Percentiles rank a stretch among this genome's conserved stretches.
These are phyloP conservation scores for Strix aluco DNA, from an alignment of 2,113 vertebrate species.

Conservation along the genomic window DNA sequence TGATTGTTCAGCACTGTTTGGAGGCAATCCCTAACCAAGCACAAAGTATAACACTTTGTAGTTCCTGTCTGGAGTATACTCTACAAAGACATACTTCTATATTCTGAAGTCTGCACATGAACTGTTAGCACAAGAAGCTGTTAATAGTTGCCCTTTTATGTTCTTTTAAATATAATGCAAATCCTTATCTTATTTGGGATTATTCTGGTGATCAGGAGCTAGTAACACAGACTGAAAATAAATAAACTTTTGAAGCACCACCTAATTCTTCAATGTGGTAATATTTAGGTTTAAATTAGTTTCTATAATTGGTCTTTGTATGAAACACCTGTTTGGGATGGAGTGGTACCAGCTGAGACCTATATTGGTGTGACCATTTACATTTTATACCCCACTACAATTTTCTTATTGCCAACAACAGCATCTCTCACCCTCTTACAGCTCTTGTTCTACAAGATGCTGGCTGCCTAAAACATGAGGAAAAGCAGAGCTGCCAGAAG, in stretches of 20 bases:
- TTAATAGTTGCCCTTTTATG: not conserved
- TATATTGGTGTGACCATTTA: not conserved
- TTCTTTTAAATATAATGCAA: not conserved
- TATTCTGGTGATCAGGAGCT: not conserved
- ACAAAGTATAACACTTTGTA: not conserved
- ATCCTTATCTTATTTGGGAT: not conserved
- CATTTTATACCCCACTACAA: not conserved
- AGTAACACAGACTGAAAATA: not conserved
- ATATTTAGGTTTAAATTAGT: not conserved
- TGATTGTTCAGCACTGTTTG: not conserved
- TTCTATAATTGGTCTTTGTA: not conserved
- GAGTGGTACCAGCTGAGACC: not conserved
- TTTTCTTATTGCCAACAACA: not conserved
- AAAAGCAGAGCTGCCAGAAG: not conserved
- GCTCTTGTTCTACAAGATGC: not conserved
- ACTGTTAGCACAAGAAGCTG: not conserved
- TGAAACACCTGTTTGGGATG: not conserved
- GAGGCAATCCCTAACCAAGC: not conserved
- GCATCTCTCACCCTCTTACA: not conserved
- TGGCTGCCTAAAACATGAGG: not conserved
- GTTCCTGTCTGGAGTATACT: not conserved
- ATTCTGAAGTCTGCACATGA: not conserved
- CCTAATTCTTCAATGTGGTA: not conserved
- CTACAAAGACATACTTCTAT: not conserved
- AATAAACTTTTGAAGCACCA: not conserved